phyloP scores from a whole-genome alignment of 2,888 invertebrate species.

The Prosopocoilus inquinatus region DNA sequence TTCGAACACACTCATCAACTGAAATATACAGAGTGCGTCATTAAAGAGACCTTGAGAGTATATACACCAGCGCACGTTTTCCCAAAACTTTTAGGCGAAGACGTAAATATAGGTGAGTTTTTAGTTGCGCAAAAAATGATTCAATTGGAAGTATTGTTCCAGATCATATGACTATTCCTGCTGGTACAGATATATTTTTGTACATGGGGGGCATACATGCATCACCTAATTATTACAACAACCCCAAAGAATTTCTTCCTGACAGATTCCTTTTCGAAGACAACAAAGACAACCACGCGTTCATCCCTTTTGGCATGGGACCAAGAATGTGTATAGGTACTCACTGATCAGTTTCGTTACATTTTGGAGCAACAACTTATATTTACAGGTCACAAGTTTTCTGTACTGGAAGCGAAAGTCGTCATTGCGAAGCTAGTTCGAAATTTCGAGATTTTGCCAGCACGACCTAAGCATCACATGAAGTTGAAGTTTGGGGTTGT shows the following conservation, averaged over 20 bases:
- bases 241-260: constrained; percentile 24
- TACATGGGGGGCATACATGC: constrained; percentile 14
- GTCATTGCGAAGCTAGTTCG: background rate
- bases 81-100: constrained; percentile 13
- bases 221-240: constrained; percentile 11
- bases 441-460: constrained; percentile 10
- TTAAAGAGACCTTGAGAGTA: constrained; percentile 16
- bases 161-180: too few relatives aligned
- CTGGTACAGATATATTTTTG: too few relatives aligned
- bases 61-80: constrained; percentile 18
- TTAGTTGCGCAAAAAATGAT: too few relatives aligned
- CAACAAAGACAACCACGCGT: constrained; percentile 5
- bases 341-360: too few relatives aligned
- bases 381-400: too few relatives aligned
- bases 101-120: background rate
- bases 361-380: too few relatives aligned
- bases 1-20: constrained; percentile 9
- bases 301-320: background rate
- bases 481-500: constrained; percentile 4
- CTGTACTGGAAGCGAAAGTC: too few relatives aligned
- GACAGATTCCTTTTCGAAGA: constrained; percentile 16
- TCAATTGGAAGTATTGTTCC: too few relatives aligned
- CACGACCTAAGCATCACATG: background rate
- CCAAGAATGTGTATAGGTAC: constrained; percentile 5
- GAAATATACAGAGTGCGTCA: constrained; percentile 14